Evolutionary conservation across 2,113 vertebrate species (phyloP), one percentile per base, ranked within the genome.

Genomic region (Hyaena hyaena): DNA sequence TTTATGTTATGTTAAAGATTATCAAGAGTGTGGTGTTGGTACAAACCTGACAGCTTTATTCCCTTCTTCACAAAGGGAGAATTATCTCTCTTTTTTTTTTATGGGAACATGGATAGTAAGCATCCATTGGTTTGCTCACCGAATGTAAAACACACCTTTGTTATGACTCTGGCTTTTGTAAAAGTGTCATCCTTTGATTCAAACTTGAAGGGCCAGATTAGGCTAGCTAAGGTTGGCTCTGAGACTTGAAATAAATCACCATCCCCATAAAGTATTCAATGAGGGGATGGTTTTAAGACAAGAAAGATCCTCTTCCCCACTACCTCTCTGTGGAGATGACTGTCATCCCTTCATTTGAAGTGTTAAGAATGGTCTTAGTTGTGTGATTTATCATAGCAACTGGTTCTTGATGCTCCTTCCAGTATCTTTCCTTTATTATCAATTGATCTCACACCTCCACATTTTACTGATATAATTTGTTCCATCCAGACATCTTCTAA

Each of bases 71-170:
- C 55, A 93, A 95, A 88, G 28, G 39, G 1, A 77, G 31, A 31
- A 80, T 94, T 97, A 89, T 95, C 65, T 97, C 2, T 0, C 7
- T 58, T 90, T 23, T 76, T 23, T 76, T 94, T 80, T 90, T 77
- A 65, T 96, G 77, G 55, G 31, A 95, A 95, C 33, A 82, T 35
- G 0, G 43, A 28, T 79, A 58, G 61, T 93, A 45, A 97, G 93
- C 83, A 91, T 14, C 61, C 24, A 91, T 71, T 97, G 82, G 66
- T 82, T 96, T 91, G 39, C 43, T 85, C 39, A 68, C 31, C 83
- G 55, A 76, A 89, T 91, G 31, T 96, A 97, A 97, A 96, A 77
- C 55, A 93, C 45, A 9, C 26, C 65, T 97, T 97, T 97, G 53
- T 97, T 82, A 92, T 83, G 61, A 95, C 39, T 95, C 53, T 50